Base-by-base conservation (phyloP, 2,113 vertebrate species). In the Rhegmatorhina hoffmannsi region DNA sequence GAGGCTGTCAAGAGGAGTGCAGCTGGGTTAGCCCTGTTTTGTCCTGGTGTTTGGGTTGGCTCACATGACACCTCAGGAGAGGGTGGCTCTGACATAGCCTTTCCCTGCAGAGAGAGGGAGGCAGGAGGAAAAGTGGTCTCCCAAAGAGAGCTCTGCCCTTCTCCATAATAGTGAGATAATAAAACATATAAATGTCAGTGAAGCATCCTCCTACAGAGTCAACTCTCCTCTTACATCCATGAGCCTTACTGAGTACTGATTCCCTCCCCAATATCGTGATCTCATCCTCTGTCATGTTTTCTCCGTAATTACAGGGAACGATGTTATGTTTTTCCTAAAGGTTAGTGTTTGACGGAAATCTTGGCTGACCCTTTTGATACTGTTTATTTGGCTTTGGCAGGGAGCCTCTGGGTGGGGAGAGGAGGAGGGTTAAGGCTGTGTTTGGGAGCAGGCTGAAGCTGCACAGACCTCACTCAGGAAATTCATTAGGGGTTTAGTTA, bases 391-490 rank as follows among this genome's bases (percentile, higher is more conserved):
- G 10, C 38, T 76, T 56, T 50, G 55, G 3, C 4, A 3, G 16
- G 60, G 40, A 87, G 20, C 24, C 34, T 38, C 59, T 34, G 60
- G 12, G 28, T 0, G 1, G 28, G 20, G 11, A 26, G 10, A 60
- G 72, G 44, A 79, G 21, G 21, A 90, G 19, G 3, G 38, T n/a
- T 56, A 52, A 67, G 24, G 18, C 58, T 82, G 20, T 36, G 25
- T 91, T 72, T 55, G 31, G n/a, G 43, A 28, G 15, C 52, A 63
- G 17, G 31, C 55, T 70, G 46, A 44, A 84, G 36, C 40, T 60
- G 36, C 0, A 0, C 40, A 31, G 33, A 18, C 24, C 15, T 89
- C 14, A 11, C 1, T 2, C 17, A 29, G 49, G n/a, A 84, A 49
- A 25, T 43, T 67, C 0, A 2, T 70, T 43, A 24, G 46, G 26